Base-by-base conservation (phyloP, 1,140 invertebrate genomes). In the Planococcus citri region DNA sequence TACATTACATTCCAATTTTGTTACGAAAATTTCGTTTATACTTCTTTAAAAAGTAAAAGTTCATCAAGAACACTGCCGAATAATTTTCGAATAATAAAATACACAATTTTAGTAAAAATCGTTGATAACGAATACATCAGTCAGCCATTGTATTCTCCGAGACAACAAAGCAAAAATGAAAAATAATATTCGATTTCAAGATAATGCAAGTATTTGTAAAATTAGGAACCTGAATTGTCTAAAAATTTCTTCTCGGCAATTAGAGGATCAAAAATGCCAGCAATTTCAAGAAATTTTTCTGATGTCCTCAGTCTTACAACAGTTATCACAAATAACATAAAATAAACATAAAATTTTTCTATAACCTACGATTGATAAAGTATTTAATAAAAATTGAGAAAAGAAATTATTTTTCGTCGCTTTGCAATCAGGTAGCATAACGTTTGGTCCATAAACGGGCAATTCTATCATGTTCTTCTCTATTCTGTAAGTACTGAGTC, bases 371-470 rank as follows among this genome's bases (percentile, higher is more conserved):
- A 25, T 64, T 64, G 60, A 64, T 64, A 27, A 64, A 64, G 22
- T 64, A 64, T 64, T 64, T 3, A 64, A 6, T 24, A 64, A 64
- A 64, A 64, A 6, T 64, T 4, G 22, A 64, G 17, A 64, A 64
- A 27, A 17, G 3, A 22, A n/a, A n/a, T n/a, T n/a, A 60, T 60
- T 64, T 64, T 25, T 51, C 17, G n/a, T 51, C 17, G 4, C 41
- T 51, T 10, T 64, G 60, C 21, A 64, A 84, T 92, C 90, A 95
- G 84, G 92, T 94, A 70, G 94, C 93, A 79, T 95, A 99, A 75
- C 95, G 86, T 80, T 97, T 97, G 75, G 95, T 98, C 96, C 96
- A 99, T 73, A 96, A 86, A 78, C 95, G 87, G 73, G 96, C 96
- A 79, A 95, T 95, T 78, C 94, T 88, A 82, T 99, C 96, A 77